Percentiles rank a stretch among this genome's conserved stretches.
Conservation (phyloP, 2,888 invertebrate species). For the Iselma pallidipennis region DNA sequence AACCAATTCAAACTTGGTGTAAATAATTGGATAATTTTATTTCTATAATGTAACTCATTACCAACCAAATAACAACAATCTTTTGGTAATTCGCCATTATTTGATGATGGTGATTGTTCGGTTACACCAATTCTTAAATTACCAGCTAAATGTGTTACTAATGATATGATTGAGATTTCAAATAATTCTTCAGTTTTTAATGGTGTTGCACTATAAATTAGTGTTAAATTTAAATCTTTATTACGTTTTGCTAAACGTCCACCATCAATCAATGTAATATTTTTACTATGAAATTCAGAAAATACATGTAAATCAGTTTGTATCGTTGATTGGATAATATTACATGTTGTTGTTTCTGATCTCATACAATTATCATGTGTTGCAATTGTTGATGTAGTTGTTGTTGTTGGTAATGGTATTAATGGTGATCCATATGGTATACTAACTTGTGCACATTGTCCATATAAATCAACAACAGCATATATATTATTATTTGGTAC, state of each 20-base stretch:
- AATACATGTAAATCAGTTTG: constrained; percentile 56
- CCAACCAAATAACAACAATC: constrained; percentile 73
- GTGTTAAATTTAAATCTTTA: constrained; percentile 56
- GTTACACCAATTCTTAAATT: constrained; percentile 81
- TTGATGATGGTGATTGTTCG: constrained; percentile 61
- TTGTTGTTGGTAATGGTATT: constrained; percentile 38
- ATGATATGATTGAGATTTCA: constrained; percentile 72
- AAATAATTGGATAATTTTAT: constrained; percentile 67
- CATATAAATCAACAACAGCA: constrained; percentile 94
- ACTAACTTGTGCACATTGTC: constrained; percentile 90
- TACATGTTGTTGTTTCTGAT: constrained; percentile 50
- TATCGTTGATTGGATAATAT: constrained; percentile 46
- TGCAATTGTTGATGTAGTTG: not conserved
- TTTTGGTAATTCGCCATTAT: constrained; percentile 67
- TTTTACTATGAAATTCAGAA: constrained; percentile 70
- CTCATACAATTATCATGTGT: constrained; percentile 44
- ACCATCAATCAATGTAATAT: constrained; percentile 69
- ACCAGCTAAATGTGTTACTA: constrained; percentile 70
- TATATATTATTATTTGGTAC: constrained; percentile 80
- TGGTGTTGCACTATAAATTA: constrained; percentile 74
- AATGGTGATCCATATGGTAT: constrained; percentile 51
- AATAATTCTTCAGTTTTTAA: constrained; percentile 77
- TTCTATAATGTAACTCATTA: constrained; percentile 71
- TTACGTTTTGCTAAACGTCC: constrained; percentile 59
- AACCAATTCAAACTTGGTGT: constrained; percentile 80